These are phyloP conservation scores for Esperia sulphurella DNA, from an alignment of 2,888 invertebrate genomes.

Conservation along the genomic window DNA sequence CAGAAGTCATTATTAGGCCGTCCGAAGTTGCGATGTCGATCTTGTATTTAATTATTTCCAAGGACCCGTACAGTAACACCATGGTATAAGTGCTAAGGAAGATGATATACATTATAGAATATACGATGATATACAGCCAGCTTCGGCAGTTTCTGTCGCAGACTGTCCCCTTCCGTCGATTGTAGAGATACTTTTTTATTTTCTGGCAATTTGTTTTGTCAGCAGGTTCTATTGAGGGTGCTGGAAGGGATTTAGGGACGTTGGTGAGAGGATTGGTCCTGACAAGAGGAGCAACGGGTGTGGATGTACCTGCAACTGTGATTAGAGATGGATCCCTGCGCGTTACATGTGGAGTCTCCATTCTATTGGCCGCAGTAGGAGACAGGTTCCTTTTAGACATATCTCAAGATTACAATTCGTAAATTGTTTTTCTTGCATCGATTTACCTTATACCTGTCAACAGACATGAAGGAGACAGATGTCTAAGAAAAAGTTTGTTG, in stretches of 20 bases:
- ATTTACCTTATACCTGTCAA: neutral
- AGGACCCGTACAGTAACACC: slow-evolving; percentile 40
- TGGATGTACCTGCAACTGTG: neutral
- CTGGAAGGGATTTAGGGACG: neutral
- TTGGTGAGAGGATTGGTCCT: neutral
- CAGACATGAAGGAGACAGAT: neutral
- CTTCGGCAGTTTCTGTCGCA: slow-evolving; percentile 48
- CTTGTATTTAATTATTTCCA: slow-evolving; percentile 33
- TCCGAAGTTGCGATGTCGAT: too few species aligned
- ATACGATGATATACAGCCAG: slow-evolving; percentile 46
- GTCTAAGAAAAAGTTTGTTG: too few species aligned
- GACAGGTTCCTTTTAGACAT: too few species aligned
- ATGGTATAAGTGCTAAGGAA: slow-evolving; percentile 51
- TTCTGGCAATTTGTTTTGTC: slow-evolving; percentile 17
- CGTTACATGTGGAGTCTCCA: slow-evolving; percentile 8
- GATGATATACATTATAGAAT: slow-evolving; percentile 50
- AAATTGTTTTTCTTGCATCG: neutral
- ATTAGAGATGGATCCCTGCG: neutral
- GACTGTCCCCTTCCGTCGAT: slow-evolving; percentile 34
- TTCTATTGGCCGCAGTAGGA: neutral
- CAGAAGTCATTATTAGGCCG: slow-evolving; percentile 18
- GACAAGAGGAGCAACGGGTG: neutral
- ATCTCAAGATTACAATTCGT: too few species aligned
- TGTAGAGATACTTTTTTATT: slow-evolving; percentile 34
- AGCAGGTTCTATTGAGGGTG: neutral